Percentiles rank a stretch among this genome's conserved stretches.
These are phyloP conservation scores for Penaeus chinensis DNA, from an alignment of 1,140 invertebrate species.

Conservation along the genomic window DNA sequence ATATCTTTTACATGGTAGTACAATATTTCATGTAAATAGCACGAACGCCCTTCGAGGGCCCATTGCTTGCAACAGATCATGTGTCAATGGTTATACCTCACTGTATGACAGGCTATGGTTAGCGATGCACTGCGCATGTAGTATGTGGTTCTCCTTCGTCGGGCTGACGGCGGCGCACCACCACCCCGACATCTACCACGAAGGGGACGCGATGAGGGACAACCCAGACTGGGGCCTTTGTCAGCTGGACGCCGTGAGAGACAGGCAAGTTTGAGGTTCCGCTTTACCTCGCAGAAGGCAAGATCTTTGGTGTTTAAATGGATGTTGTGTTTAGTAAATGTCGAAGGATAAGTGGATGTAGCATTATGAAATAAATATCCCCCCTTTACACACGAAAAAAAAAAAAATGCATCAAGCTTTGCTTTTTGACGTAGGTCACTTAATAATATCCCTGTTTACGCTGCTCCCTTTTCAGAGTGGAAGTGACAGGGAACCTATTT, in stretches of 20 bases:
- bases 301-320: not conserved
- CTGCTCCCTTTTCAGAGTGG: constrained; percentile 39
- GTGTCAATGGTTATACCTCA: not conserved
- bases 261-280: constrained; percentile 68
- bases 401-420: not conserved
- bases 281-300: not conserved
- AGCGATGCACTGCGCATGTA: constrained; percentile 67
- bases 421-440: not conserved
- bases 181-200: constrained; percentile 81
- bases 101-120: constrained; percentile 62
- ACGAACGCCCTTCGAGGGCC: too few relatives aligned
- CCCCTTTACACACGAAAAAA: too few relatives aligned
- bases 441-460: not conserved
- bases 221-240: constrained; percentile 82
- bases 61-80: too few relatives aligned
- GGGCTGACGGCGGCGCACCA: constrained; percentile 85
- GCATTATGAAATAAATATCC: too few relatives aligned
- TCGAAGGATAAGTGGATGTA: too few relatives aligned
- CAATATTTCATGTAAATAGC: not conserved
- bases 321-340: too few relatives aligned
- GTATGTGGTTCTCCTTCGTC: constrained; percentile 76
- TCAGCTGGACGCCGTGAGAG: constrained; percentile 81
- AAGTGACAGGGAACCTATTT: constrained; percentile 72
- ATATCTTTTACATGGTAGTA: not conserved
- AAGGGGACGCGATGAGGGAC: constrained; percentile 76